A percentile compares a stretch with the other conserved stretches of the same genome.
These are phyloP conservation scores for Cerceris rybyensis DNA, from an alignment of 2,888 invertebrate genomes.

Conservation along the genomic window DNA sequence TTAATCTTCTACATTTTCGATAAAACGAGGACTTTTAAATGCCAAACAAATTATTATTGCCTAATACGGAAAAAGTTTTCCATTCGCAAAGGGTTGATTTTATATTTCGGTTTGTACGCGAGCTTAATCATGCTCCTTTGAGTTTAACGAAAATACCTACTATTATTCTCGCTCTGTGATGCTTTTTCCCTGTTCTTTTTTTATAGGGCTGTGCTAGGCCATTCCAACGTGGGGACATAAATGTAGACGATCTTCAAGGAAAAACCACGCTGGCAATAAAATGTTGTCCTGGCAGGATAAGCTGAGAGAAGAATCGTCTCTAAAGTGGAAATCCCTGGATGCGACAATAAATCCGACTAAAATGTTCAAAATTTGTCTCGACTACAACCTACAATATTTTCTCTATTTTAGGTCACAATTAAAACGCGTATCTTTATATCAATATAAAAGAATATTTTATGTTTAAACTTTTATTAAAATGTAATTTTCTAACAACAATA, in stretches of 20 bases:
- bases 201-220: constrained; percentile 7
- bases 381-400: not conserved
- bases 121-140: constrained; percentile 18
- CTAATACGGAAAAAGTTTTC: no score
- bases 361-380: constrained; percentile 50
- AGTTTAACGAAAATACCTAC: constrained; percentile 11
- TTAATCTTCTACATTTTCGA: no score
- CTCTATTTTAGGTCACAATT: not conserved
- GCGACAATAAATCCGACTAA: constrained; percentile 51
- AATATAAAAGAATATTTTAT: no score
- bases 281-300: constrained; percentile 56
- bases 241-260: constrained; percentile 45
- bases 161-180: not conserved
- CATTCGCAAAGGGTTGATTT: not conserved
- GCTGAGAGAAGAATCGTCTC: constrained; percentile 49
- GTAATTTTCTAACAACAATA: no score
- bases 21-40: no score
- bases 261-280: constrained; percentile 57
- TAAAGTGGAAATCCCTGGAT: constrained; percentile 54
- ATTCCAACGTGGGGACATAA: constrained; percentile 42
- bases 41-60: no score
- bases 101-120: constrained; percentile 1
- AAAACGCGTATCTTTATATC: not conserved
- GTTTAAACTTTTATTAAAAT: no score
- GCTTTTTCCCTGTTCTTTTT: constrained; percentile 11